These are phyloP conservation scores for Drosophila melanosoma DNA, from an alignment of 2,888 invertebrate species.

Conservation along the genomic window DNA sequence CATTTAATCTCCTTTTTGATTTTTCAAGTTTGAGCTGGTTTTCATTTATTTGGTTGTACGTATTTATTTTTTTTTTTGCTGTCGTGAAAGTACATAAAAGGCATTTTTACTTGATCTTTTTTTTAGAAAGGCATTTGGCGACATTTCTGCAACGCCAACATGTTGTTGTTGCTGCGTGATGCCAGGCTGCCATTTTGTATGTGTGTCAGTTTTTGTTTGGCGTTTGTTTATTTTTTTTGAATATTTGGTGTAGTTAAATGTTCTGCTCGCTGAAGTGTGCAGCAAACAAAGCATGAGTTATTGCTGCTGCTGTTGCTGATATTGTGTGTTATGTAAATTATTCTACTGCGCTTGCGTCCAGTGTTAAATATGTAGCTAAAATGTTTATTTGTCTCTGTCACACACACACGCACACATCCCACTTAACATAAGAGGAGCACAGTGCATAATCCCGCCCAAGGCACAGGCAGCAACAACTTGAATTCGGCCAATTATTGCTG, in stretches of 20 bases:
- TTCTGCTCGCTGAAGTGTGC: constrained; percentile 54
- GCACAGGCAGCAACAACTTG: constrained; percentile 15
- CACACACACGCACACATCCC: constrained; percentile 3
- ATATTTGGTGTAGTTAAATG: constrained; percentile 20
- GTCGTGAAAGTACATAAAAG: constrained; percentile 71
- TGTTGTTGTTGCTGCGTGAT: constrained; percentile 46
- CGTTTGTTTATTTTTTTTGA: constrained; percentile 1
- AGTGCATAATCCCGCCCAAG: constrained; percentile 19
- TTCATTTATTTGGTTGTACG: constrained; percentile 38
- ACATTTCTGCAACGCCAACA: constrained; percentile 51
- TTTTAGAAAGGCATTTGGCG: constrained; percentile 77
- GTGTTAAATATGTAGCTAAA: constrained; percentile 60
- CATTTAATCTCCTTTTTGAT: constrained; percentile 59
- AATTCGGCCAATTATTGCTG: constrained; percentile 45
- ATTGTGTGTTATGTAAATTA: constrained; percentile 57
- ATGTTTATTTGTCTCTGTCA: constrained; percentile 47
- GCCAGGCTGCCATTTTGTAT: constrained; percentile 63
- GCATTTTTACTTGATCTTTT: constrained; percentile 35
- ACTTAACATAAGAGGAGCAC: not conserved
- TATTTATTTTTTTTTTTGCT: constrained; percentile 20
- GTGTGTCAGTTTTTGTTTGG: constrained; percentile 55
- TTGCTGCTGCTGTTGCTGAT: constrained; percentile 16
- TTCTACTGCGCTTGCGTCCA: constrained; percentile 37
- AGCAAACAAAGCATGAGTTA: constrained; percentile 45
- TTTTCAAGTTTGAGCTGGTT: constrained; percentile 67